phyloP scores from a whole-genome alignment of 2,888 invertebrate genomes.

The Thereva nobilitata region DNA sequence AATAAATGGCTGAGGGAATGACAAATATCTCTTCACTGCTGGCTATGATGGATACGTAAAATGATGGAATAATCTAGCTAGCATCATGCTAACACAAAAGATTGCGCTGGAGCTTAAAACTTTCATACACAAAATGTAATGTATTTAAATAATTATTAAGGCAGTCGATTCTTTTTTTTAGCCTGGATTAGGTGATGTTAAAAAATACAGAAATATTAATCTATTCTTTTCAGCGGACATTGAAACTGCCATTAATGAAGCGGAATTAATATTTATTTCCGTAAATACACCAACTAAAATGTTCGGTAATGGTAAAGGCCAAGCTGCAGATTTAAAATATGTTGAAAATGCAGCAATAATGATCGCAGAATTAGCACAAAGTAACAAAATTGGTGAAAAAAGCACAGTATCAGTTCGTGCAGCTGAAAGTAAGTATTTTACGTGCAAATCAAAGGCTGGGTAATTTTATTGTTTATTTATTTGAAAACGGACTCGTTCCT shows the following conservation, averaged over 20 bases:
- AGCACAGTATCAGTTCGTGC: conserved; percentile 98
- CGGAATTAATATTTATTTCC: too few relatives aligned
- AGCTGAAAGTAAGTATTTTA: conserved; percentile 96
- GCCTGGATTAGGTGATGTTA: conserved; percentile 92
- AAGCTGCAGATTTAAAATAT: too few relatives aligned
- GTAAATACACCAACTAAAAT: too few relatives aligned
- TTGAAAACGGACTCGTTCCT: too few relatives aligned
- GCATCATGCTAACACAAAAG: too few relatives aligned
- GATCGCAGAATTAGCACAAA: conserved; percentile 89
- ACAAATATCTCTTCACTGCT: conserved; percentile 51
- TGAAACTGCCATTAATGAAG: conserved; percentile 76
- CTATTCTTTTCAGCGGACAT: conserved; percentile 95
- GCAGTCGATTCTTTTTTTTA: conserved; percentile 54
- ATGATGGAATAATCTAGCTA: conserved; percentile 52
- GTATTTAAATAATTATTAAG: background rate
- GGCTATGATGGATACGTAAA: conserved; percentile 57
- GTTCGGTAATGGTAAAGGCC: too few relatives aligned
- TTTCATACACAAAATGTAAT: too few relatives aligned
- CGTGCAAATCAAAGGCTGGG: conserved; percentile 88
- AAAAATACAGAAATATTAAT: conserved; percentile 83
- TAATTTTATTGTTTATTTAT: conserved; percentile 38
- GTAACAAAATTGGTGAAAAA: conserved; percentile 96
- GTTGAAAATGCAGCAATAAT: conserved; percentile 95
- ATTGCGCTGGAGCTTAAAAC: too few relatives aligned
- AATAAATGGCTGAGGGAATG: conserved; percentile 52